Base-by-base conservation (phyloP, 2,888 invertebrate species). In the Diloba caeruleocephala region DNA sequence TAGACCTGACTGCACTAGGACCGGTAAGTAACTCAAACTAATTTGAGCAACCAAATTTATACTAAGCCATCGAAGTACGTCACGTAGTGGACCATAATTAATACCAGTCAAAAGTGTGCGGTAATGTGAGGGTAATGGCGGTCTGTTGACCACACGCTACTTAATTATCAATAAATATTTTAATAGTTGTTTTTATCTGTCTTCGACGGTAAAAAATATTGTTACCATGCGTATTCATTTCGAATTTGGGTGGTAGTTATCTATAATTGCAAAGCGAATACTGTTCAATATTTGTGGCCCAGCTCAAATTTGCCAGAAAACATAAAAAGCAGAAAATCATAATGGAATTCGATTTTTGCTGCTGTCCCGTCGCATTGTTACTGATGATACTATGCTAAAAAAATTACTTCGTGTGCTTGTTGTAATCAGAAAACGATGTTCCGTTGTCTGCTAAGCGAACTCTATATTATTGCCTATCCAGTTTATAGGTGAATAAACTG, bases 1-100 rank as follows among this genome's bases (percentile, higher is more conserved):
- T 44, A 94, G 95, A 74, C 96, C 97, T 32, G 95, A 95, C 71
- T 97, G 97, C 82, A 94, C 89, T 3, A 88, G 82, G 37, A 86
- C 89, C 42, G 93, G 93, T 92, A 54, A 89, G 89, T 54, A 17
- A 19, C 5, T 26, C 4, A 19, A 26, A 10, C 7, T 10, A 19
- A 29, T 29, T n/a, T n/a, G n/a, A n/a, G n/a, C n/a, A n/a, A n/a
- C n/a, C n/a, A n/a, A n/a, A n/a, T n/a, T n/a, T n/a, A n/a, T n/a
- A n/a, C n/a, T n/a, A n/a, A n/a, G n/a, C n/a, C n/a, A n/a, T n/a
- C n/a, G n/a, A n/a, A n/a, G n/a, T n/a, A n/a, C n/a, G n/a, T n/a
- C n/a, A n/a, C n/a, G n/a, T n/a, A n/a, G n/a, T n/a, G n/a, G n/a
- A n/a, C n/a, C n/a, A n/a, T n/a, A n/a, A n/a, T n/a, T n/a, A n/a